Evolutionary conservation across 1,140 invertebrate genomes (phyloP).

Genomic region (Schlechtendalia chinensis): DNA sequence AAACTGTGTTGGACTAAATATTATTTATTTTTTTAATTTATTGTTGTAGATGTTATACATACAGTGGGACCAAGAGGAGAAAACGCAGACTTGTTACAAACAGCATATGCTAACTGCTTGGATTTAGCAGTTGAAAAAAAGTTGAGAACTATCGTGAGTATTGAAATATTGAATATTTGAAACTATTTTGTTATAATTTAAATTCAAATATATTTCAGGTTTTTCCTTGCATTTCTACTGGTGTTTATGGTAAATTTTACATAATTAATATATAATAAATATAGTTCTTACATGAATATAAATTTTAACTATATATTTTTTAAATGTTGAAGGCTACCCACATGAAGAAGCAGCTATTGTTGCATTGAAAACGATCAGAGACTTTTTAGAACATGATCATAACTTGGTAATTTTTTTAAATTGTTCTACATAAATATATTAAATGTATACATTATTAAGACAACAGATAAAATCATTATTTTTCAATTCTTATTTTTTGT

Average conservation of each 20-base stretch:
- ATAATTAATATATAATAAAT: no score
- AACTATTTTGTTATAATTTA: background rate
- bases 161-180: background rate
- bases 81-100: conserved; percentile 64
- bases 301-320: conserved; percentile 16
- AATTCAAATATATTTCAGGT: conserved; percentile 56
- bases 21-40: conserved; percentile 51
- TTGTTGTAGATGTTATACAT: conserved; percentile 74
- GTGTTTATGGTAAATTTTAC: conserved; percentile 66
- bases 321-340: conserved; percentile 66
- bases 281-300: background rate
- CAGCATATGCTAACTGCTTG: conserved; percentile 71
- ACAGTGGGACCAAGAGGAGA: conserved; percentile 78
- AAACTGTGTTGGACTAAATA: no score
- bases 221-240: conserved; percentile 85
- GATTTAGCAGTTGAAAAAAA: conserved; percentile 63
- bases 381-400: conserved; percentile 66
- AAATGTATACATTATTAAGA: no score
- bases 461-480: no score
- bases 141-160: conserved; percentile 64
- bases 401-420: conserved; percentile 57
- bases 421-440: conserved; percentile 5
- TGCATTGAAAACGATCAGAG: conserved; percentile 66
- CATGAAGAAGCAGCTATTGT: conserved; percentile 72
- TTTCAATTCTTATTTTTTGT: no score